Percentiles rank a stretch among this genome's conserved stretches.
phyloP scores from a whole-genome alignment of 2,888 invertebrate species.

The Platypus cylindrus region DNA sequence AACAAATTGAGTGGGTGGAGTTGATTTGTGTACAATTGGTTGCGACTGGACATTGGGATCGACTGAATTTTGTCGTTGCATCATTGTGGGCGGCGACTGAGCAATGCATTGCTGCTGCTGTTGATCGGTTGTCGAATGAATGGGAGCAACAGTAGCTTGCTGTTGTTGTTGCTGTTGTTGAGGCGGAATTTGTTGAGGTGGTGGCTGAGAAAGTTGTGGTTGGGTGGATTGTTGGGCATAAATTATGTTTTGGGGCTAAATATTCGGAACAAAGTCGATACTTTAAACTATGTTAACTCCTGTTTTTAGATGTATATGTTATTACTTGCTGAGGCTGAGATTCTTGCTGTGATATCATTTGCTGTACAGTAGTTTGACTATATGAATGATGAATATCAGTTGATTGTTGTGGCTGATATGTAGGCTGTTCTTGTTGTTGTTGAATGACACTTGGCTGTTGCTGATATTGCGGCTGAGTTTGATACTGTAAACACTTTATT shows the following conservation, averaged over 20 bases:
- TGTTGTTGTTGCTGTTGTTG: constrained; percentile 2
- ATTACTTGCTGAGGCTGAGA: no score
- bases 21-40: constrained; percentile 27
- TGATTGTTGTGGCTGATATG: constrained; percentile 26
- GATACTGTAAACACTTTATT: constrained; percentile 5
- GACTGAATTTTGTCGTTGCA: constrained; percentile 24
- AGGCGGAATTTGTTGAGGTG: constrained; percentile 5
- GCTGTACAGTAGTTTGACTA: constrained; percentile 5
- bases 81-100: constrained; percentile 18
- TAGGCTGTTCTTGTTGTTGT: constrained; percentile 7
- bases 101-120: constrained; percentile 1
- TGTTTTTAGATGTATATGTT: no score
- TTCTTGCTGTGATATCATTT: constrained; percentile 10
- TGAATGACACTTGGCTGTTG: constrained; percentile 12
- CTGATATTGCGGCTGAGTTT: constrained; percentile 14
- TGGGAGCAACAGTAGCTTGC: constrained; percentile 2
- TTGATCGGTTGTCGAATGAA: constrained; percentile 11
- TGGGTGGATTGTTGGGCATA: constrained; percentile 4
- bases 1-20: constrained; percentile 26
- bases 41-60: constrained; percentile 26
- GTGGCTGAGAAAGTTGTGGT: constrained; percentile 2
- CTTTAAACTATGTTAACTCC: no score
- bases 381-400: constrained; percentile 12
- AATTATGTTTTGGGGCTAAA: constrained; percentile 6
- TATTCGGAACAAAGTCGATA: no score